Base-by-base conservation (phyloP, 1,140 invertebrate species). In the Zaprionus kolodkinae region DNA sequence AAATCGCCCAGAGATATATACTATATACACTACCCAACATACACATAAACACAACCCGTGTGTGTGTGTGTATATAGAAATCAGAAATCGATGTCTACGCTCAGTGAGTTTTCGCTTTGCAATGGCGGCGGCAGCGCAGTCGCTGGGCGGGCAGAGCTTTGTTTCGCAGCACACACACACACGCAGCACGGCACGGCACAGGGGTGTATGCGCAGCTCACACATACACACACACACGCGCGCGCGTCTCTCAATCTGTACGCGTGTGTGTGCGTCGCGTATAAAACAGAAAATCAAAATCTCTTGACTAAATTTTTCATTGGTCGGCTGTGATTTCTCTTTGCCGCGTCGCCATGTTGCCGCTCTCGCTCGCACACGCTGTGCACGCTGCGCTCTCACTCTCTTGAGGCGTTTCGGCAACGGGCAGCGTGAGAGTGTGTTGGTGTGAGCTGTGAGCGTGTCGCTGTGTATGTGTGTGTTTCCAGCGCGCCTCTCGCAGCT, bases 281-380 rank as follows among this genome's bases (percentile, higher is more conserved):
- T 91, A 92, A 92, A 91, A 88, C 85, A 91, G 84, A 91, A 92
- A 92, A 92, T 92, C 91, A 92, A 92, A 91, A 92, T 92, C 87
- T 91, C 87, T 87, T 91, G 87, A 92, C 91, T 92, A 91, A 92
- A 92, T 92, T 92, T 92, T 92, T 92, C 91, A 92, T 92, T 92
- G 91, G 91, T 92, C 87, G 90, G 78, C 89, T 87, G 91, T 92
- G 91, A 92, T 92, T 92, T 92, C 78, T 79, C 82, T 80, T 80
- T 77, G 76, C 80, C 72, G 68, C 76, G 68, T 73, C 78, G 69
- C 72, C 40, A 50, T 62, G 33, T 60, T 70, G 27, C 33, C 66
- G 55, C 62, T 60, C 68, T 73, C 67, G 48, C 64, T 70, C 67
- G 65, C 68, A 72, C 82, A 36, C 64, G 55, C 64, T 35, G n/a